Evolutionary conservation across 2,113 vertebrate species (phyloP), one percentile per base, ranked within the genome.

Genomic region (Lonchura striata): DNA sequence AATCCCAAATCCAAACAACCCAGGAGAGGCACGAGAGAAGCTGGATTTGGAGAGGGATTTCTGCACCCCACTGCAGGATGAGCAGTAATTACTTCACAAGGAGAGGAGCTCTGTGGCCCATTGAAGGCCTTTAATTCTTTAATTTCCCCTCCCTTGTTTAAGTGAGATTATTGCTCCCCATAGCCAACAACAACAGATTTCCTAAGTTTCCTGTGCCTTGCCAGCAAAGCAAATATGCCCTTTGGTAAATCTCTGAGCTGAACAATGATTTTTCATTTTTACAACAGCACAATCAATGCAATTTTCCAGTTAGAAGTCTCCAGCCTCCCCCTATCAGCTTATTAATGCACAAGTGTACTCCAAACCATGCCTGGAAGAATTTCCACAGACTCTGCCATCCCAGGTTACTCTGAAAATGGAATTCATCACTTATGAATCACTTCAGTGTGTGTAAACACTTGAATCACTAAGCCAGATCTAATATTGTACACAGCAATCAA

Each of bases 261-360:
- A 95, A 77, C 71, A 93, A 87, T 68, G 92, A 88, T 88, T 96
- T 96, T 85, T 94, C 86, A 93, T 74, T 90, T 88, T 42, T 63
- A 86, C 87, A 92, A 57, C 78, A 82, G 90, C 92, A 59, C 61
- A 95, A 83, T 88, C 94, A 93, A 94, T 95, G 86, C 87, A 80
- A 92, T 95, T 95, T 95, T 87, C 91, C 95, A 95, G 87, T 68
- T 87, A 42, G 22, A 69, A 91, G 79, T 94, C 93, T 92, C 90
- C 69, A 95, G 85, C 65, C 94, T 95, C 91, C 77, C 82, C 47
- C 85, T 49, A 63, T 77, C 92, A 96, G 71, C 91, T 91, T 15
- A 42, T 95, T 96, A 95, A 92, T 5, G 14, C 27, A 46, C 54
- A 24, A 88, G 66, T 33, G 70, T 20, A 22, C 66, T 94, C 77